A percentile compares a stretch with the other conserved stretches of the same genome.
phyloP scores from a whole-genome alignment of 2,888 invertebrate species.

The Drosophila setosimentum region DNA sequence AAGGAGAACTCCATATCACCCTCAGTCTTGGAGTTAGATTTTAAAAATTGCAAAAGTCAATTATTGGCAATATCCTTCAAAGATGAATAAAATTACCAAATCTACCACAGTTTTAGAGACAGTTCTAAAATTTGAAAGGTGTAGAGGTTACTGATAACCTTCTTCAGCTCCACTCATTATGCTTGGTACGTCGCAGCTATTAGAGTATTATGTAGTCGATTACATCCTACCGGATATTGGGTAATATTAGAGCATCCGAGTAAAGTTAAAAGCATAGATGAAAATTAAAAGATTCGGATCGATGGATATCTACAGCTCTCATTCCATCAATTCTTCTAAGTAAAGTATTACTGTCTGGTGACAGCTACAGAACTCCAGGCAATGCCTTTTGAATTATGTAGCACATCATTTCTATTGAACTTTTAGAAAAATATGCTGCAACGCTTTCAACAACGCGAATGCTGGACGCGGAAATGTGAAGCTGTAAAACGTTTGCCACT shows the following conservation, averaged over 20 bases:
- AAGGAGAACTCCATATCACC: neutral
- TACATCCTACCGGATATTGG: neutral
- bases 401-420: neutral
- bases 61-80: neutral
- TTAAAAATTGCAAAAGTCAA: neutral
- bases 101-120: neutral
- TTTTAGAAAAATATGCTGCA: neutral
- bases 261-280: neutral
- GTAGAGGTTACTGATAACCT: neutral
- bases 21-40: neutral
- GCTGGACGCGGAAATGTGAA: neutral
- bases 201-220: too few species aligned
- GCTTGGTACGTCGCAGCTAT: neutral
- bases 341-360: neutral
- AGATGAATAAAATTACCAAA: neutral
- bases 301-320: neutral
- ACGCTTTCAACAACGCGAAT: neutral
- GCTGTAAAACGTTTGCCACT: too few species aligned
- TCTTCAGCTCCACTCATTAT: neutral
- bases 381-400: neutral
- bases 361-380: neutral
- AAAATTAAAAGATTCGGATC: neutral
- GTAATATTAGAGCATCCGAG: neutral
- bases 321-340: neutral
- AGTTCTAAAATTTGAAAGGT: neutral